Percentiles rank a stretch among this genome's conserved stretches.
phyloP scores from a whole-genome alignment of 2,113 vertebrate genomes.

The Vimba vimba region DNA sequence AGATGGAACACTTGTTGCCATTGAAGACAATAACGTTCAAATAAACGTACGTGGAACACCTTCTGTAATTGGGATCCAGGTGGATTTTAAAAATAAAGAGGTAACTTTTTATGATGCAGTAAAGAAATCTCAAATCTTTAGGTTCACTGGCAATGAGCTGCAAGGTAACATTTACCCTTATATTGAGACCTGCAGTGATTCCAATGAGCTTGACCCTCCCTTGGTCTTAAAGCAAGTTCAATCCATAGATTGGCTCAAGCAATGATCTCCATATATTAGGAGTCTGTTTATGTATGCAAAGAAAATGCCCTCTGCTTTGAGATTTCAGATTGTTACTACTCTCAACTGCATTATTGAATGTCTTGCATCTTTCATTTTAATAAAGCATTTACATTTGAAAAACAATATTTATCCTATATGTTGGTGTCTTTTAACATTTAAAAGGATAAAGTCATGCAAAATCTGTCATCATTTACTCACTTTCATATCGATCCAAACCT shows the following conservation, averaged over 20 bases:
- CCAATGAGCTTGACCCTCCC: not conserved
- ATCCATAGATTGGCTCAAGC: constrained; percentile 60
- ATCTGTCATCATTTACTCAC: not conserved
- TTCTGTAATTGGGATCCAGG: constrained; percentile 56
- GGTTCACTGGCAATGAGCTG: constrained; percentile 52
- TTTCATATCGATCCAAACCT: not conserved
- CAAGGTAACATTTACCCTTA: constrained; percentile 62
- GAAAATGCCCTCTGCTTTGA: not conserved
- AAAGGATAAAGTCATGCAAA: not conserved
- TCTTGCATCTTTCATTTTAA: not conserved
- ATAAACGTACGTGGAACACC: not conserved
- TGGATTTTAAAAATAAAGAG: constrained; percentile 60
- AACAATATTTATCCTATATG: not conserved
- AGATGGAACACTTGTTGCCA: constrained; percentile 6
- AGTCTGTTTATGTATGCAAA: not conserved
- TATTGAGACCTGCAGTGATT: constrained; percentile 61
- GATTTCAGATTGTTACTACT: not conserved
- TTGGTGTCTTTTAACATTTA: not conserved
- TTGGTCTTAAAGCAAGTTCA: constrained; percentile 38
- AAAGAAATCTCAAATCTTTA: constrained; percentile 50
- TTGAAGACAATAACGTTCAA: fast-evolving
- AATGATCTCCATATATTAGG: constrained; percentile 12
- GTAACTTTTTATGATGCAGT: constrained; percentile 62
- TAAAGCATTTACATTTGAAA: not conserved
- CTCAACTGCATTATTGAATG: constrained; percentile 10